Base-by-base conservation (phyloP, 23 tunicate species). In the Botrylloides violaceus region DNA sequence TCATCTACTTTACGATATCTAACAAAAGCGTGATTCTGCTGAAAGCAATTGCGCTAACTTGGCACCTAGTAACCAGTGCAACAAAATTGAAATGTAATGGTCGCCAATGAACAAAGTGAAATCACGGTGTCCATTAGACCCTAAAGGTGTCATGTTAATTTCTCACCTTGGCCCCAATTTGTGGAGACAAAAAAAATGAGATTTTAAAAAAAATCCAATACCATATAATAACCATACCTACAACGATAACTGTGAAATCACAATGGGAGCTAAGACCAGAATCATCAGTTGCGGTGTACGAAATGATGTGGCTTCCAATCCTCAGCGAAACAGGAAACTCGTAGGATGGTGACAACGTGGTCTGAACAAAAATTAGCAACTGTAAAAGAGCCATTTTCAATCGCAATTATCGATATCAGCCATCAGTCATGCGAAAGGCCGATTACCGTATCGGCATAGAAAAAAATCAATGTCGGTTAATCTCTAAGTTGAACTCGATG, bases 241-340 rank as follows among this genome's bases (percentile, higher is more conserved):
- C 64, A 19, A 90, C 79, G 27, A 78, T 78, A 25, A 90, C 77
- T 0, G 82, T 74, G 58, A 90, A 83, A 30, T 61, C 68, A 48
- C 97, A 90, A 25, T 53, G 35, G 12, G 75, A 61, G 20, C 36
- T 5, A 2, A 90, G 73, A 7, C 97, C 97, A 19, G 47, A 60
- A 12, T 31, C 68, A 34, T 90, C 97, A 32, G 75, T 70, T 2
- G 79, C 97, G 15, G 27, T 31, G 58, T 90, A 90, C 5, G 77
- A 65, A 1, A 78, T 36, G 21, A 23, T 35, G 24, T 50, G 73
- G 3, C 4, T 36, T 29, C 97, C 97, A 4, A 90, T 90, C 64
- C 58, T 72, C 2, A 90, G 73, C 2, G 76, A 29, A 2, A 76
- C 81, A 1, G 97, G 97, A 43, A 75, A 77, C 2, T 50, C 37